phyloP scores from a whole-genome alignment of 2,888 invertebrate genomes.

The Phragmatobia fuliginosa region DNA sequence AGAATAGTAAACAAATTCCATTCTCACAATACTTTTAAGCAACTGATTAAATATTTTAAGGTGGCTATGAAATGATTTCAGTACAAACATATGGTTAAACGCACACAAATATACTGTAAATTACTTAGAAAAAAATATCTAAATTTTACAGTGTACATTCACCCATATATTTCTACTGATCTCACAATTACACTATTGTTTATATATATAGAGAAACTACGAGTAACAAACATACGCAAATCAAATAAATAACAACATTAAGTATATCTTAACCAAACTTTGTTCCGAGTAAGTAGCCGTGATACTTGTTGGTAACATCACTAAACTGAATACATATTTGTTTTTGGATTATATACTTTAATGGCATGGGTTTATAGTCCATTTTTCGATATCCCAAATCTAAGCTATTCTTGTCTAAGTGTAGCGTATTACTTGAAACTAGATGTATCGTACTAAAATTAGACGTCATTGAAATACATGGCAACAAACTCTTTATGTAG shows the following conservation, averaged over 20 bases:
- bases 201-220: slow-evolving; percentile 34
- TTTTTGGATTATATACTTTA: too few species aligned
- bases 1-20: neutral
- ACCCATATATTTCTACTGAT: slow-evolving; percentile 33
- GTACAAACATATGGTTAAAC: slow-evolving; percentile 37
- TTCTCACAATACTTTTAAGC: neutral
- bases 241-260: slow-evolving; percentile 49
- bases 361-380: too few species aligned
- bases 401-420: too few species aligned
- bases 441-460: too few species aligned
- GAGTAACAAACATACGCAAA: slow-evolving; percentile 48
- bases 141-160: slow-evolving; percentile 25
- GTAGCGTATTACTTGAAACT: too few species aligned
- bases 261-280: slow-evolving; percentile 49
- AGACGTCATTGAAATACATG: too few species aligned
- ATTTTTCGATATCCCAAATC: too few species aligned
- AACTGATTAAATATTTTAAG: slow-evolving; percentile 14
- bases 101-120: slow-evolving; percentile 24
- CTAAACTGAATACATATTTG: too few species aligned
- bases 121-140: slow-evolving; percentile 36
- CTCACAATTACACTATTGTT: slow-evolving; percentile 25
- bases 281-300: slow-evolving; percentile 41
- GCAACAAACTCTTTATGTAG: too few species aligned
- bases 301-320: too few species aligned
- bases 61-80: slow-evolving; percentile 31